phyloP scores from a whole-genome alignment of 53 echinoderm and acorn worm species.

The Astropecten irregularis region DNA sequence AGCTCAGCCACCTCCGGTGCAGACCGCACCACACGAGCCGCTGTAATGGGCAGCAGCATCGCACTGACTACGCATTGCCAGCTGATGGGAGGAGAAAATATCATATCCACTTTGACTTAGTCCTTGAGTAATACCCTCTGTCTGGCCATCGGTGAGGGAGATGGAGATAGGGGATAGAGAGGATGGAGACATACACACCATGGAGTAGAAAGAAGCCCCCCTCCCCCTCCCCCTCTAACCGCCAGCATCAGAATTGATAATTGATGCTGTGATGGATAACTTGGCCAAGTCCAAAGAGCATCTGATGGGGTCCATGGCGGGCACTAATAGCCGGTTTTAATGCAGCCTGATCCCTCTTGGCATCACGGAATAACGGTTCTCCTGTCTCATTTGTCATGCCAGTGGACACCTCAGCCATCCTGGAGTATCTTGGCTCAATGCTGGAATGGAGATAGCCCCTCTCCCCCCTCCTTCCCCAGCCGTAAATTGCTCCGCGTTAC shows the following conservation, averaged over 20 bases:
- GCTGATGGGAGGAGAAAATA: no score
- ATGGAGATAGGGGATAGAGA: neutral
- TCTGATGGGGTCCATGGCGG: slow-evolving; percentile 27
- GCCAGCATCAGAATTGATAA: slow-evolving; percentile 19
- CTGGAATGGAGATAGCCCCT: no score
- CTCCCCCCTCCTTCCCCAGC: neutral
- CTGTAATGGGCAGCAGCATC: no score
- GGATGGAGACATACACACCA: no score
- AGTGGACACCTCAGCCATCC: neutral
- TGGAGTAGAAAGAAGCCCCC: no score
- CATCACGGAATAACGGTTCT: neutral
- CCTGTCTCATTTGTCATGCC: slow-evolving; percentile 31
- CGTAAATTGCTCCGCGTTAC: neutral
- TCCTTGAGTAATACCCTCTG: neutral
- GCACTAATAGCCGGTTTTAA: slow-evolving; percentile 35
- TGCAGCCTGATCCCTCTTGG: slow-evolving; percentile 17
- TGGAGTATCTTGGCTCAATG: neutral
- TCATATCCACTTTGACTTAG: neutral
- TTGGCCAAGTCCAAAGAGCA: slow-evolving; percentile 35
- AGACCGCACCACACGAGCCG: no score
- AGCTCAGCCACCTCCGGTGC: no score
- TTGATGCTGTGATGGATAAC: slow-evolving; percentile 26
- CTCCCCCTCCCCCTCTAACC: no score
- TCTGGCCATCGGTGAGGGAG: no score
- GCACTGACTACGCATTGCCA: no score